These are phyloP conservation scores for Andricus curvator DNA, from an alignment of 2,888 invertebrate genomes.

Conservation along the genomic window DNA sequence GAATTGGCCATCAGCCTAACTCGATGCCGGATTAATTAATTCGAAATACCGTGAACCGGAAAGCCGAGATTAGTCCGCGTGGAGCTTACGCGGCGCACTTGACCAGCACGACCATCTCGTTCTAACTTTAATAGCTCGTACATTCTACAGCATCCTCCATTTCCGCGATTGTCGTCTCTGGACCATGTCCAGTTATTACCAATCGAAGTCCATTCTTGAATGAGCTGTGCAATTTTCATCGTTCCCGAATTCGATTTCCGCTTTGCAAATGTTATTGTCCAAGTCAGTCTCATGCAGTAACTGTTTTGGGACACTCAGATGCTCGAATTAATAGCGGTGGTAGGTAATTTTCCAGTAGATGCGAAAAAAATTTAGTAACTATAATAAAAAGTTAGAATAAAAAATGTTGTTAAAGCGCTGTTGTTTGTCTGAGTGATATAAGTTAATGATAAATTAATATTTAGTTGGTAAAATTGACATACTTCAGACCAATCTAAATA, in stretches of 20 bases:
- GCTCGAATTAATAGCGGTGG: too few species aligned
- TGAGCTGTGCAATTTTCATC: conserved; percentile 11
- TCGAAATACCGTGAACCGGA: conserved; percentile 68
- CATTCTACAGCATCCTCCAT: conserved; percentile 34
- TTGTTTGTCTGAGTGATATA: too few species aligned
- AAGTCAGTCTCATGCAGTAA: background rate
- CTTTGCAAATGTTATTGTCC: background rate
- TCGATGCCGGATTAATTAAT: conserved; percentile 71
- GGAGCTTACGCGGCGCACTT: conserved; percentile 42
- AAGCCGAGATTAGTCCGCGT: conserved; percentile 65
- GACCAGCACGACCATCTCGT: conserved; percentile 21
- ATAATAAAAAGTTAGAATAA: too few species aligned
- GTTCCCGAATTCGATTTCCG: conserved; percentile 11
- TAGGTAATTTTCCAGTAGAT: too few species aligned
- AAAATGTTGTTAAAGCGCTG: too few species aligned
- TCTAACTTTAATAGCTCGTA: conserved; percentile 36
- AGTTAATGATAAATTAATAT: too few species aligned
- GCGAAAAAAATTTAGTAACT: too few species aligned
- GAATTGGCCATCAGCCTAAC: conserved; percentile 69
- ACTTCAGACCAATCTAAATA: too few species aligned
- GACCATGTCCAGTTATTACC: conserved; percentile 22
- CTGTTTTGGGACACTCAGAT: too few species aligned
- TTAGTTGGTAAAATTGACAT: too few species aligned
- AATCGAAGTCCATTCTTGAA: conserved; percentile 13
- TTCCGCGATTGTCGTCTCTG: conserved; percentile 23